Percentiles rank a stretch among this genome's conserved stretches.
These are phyloP conservation scores for Heterocephalus glaber DNA, from an alignment of 2,113 vertebrate genomes.

Conservation along the genomic window DNA sequence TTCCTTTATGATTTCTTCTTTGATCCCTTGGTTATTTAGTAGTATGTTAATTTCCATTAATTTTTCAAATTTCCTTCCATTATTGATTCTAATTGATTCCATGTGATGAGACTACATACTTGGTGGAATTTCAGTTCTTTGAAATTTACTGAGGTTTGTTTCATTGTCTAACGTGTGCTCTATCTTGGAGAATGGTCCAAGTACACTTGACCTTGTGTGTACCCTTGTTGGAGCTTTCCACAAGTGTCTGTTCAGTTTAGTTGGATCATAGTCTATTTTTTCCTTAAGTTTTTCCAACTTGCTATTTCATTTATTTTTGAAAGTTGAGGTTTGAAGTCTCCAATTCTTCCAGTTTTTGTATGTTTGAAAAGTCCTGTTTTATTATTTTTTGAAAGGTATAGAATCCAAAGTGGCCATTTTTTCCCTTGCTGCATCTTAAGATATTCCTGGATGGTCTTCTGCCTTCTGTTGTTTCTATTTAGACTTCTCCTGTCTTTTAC, in stretches of 20 bases:
- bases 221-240: neutral
- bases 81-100: neutral
- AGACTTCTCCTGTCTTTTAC: neutral
- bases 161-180: neutral
- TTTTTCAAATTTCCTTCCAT: neutral
- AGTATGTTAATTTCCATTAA: neutral
- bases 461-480: neutral
- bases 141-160: neutral
- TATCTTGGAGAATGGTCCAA: too few relatives aligned
- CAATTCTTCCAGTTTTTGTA: neutral
- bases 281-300: neutral
- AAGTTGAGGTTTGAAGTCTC: neutral
- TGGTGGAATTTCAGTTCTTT: neutral
- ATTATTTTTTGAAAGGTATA: neutral
- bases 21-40: neutral
- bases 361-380: neutral
- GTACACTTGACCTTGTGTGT: neutral
- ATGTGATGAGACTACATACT: neutral
- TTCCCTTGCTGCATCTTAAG: neutral
- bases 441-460: neutral
- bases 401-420: neutral
- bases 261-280: neutral
- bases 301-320: neutral
- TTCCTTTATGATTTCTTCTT: neutral
- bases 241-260: neutral